Conservation (phyloP, 2,888 invertebrate species). For the Pecten maximus region DNA sequence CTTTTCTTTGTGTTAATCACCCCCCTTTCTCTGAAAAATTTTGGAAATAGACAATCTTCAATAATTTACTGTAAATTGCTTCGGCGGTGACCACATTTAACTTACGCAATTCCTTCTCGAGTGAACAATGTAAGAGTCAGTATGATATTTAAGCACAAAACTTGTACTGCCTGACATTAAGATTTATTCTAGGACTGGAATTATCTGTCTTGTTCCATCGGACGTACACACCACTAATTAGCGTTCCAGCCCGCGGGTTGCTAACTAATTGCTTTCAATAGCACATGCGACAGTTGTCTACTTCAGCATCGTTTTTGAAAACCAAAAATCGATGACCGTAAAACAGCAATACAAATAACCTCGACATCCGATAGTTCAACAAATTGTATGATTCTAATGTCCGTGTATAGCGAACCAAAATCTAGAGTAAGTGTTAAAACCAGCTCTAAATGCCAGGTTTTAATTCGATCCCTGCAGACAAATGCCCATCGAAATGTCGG, state of each 20-base stretch:
- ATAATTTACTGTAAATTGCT: too few relatives aligned
- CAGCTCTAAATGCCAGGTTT: neutral
- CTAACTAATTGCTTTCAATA: neutral
- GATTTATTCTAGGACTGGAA: neutral
- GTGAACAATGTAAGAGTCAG: neutral
- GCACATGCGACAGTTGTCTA: constrained; percentile 9
- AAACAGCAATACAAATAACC: neutral
- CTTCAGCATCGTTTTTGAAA: neutral
- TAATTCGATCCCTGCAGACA: neutral
- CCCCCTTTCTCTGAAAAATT: too few relatives aligned
- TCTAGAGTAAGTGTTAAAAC: neutral
- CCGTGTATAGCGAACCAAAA: neutral
- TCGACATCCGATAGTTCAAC: neutral
- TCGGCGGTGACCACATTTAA: too few relatives aligned
- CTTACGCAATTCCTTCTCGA: too few relatives aligned
- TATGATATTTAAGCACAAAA: neutral
- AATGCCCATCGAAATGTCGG: neutral
- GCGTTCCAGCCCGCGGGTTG: neutral
- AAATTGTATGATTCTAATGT: neutral
- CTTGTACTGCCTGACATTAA: neutral
- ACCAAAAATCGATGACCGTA: constrained; percentile 4
- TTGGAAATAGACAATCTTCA: too few relatives aligned
- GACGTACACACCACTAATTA: neutral
- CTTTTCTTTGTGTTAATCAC: too few relatives aligned
- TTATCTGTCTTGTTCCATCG: neutral